A percentile compares a stretch with the other conserved stretches of the same genome.
Evolutionary conservation across 1,140 invertebrate genomes (phyloP).

Genomic region (Nephotettix cincticeps): DNA sequence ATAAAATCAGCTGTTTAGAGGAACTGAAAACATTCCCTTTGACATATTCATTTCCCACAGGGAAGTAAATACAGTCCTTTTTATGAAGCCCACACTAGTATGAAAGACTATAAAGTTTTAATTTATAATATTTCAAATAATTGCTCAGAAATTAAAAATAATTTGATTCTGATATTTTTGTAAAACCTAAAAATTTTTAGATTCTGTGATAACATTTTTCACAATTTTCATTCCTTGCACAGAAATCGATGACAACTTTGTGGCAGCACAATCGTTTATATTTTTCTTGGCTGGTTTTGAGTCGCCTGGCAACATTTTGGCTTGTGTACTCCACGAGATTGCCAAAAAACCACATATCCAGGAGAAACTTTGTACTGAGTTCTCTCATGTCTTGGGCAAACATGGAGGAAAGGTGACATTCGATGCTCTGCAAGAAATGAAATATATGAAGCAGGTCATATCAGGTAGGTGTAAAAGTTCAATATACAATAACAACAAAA

Average conservation of each 20-base stretch:
- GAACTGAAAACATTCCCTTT: too few species aligned
- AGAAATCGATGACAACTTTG: constrained; percentile 22
- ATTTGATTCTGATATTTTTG: too few species aligned
- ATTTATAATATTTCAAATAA: too few species aligned
- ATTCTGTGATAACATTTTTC: too few species aligned
- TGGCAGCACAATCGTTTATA: constrained; percentile 55
- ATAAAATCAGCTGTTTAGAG: too few species aligned
- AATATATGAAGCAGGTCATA: constrained; percentile 47
- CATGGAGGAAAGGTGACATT: constrained; percentile 51
- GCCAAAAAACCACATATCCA: constrained; percentile 57
- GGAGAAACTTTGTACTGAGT: constrained; percentile 53
- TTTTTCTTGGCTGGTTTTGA: constrained; percentile 60
- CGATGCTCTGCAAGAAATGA: constrained; percentile 49
- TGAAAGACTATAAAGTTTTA: too few species aligned
- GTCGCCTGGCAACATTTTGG: constrained; percentile 56
- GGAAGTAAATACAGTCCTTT: too few species aligned
- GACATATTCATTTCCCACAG: too few species aligned
- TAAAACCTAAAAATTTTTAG: too few species aligned
- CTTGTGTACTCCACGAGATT: constrained; percentile 54
- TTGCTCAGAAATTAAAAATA: too few species aligned
- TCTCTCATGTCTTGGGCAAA: constrained; percentile 48
- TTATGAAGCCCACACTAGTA: too few species aligned
- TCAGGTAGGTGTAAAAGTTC: constrained; percentile 46
- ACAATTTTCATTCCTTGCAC: not conserved
- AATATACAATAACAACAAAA: too few species aligned